Conservation (phyloP, 2,888 invertebrate genomes). For the Salticus scenicus region DNA sequence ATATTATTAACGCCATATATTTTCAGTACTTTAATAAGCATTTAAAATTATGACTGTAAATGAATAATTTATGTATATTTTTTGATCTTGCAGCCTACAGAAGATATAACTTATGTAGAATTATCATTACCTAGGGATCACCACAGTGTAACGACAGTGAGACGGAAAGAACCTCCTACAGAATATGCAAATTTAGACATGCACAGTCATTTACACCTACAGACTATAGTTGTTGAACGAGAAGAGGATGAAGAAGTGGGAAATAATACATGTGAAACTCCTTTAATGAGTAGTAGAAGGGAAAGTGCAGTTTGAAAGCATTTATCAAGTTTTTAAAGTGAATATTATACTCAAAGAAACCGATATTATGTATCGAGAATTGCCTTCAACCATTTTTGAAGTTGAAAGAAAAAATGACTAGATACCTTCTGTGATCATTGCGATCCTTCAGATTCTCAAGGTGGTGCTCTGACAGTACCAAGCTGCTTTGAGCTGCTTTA, state of each 20-base stretch:
- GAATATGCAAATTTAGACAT: slow-evolving; percentile 67
- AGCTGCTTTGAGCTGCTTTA: not conserved
- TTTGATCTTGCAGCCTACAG: slow-evolving; percentile 36
- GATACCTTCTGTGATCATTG: slow-evolving; percentile 11
- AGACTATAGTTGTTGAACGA: slow-evolving; percentile 62
- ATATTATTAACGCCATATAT: too few relatives aligned
- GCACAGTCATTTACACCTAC: slow-evolving; percentile 62
- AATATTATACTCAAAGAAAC: not conserved
- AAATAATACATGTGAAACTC: slow-evolving; percentile 66
- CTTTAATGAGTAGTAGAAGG: slow-evolving; percentile 62
- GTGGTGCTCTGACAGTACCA: slow-evolving; percentile 17
- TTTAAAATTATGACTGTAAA: too few relatives aligned
- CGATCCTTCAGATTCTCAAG: slow-evolving; percentile 19
- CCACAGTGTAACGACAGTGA: slow-evolving; percentile 48
- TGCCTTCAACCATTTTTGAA: not conserved
- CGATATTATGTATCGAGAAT: not conserved
- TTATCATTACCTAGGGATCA: slow-evolving; percentile 58
- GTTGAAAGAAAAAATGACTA: not conserved
- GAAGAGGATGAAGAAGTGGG: slow-evolving; percentile 65
- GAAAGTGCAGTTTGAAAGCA: slow-evolving; percentile 63
- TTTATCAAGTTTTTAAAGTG: not conserved
- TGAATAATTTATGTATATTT: too few relatives aligned
- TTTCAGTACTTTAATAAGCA: too few relatives aligned
- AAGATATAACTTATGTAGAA: slow-evolving; percentile 66
- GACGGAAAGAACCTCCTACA: slow-evolving; percentile 63